A percentile compares a stretch with the other conserved stretches of the same genome.
Evolutionary conservation across 2,888 invertebrate genomes (phyloP).

Genomic region (Zaprionus bogoriensis): DNA sequence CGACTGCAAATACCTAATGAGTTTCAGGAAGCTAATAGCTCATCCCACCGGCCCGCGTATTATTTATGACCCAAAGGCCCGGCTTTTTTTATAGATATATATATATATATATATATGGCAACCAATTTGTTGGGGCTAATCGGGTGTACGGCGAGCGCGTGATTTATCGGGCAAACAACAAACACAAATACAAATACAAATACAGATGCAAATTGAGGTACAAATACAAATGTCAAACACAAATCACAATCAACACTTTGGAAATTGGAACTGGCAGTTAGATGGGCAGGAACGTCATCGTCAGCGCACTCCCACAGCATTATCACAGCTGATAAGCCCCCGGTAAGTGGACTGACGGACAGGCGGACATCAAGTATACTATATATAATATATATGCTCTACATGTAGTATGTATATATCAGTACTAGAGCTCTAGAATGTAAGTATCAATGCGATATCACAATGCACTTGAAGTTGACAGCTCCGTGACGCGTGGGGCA

Average conservation of each 20-base stretch:
- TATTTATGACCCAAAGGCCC: too few species aligned
- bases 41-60: too few species aligned
- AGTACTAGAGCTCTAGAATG: not conserved
- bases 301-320: not conserved
- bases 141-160: constrained; percentile 41
- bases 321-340: constrained; percentile 36
- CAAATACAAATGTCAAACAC: constrained; percentile 14
- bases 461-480: constrained; percentile 44
- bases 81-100: too few species aligned
- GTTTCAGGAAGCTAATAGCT: too few species aligned
- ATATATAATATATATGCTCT: too few species aligned
- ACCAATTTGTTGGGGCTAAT: constrained; percentile 50
- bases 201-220: not conserved
- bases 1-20: too few species aligned
- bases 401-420: not conserved
- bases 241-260: constrained; percentile 24
- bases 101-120: constrained; percentile 30
- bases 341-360: constrained; percentile 30
- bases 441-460: constrained; percentile 24
- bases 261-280: not conserved
- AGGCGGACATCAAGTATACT: too few species aligned
- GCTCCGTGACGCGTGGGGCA: constrained; percentile 14
- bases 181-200: not conserved
- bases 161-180: constrained; percentile 49
- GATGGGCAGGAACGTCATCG: constrained; percentile 27